Conservation (phyloP, 1,140 invertebrate species). For the Drosophila saltans region DNA sequence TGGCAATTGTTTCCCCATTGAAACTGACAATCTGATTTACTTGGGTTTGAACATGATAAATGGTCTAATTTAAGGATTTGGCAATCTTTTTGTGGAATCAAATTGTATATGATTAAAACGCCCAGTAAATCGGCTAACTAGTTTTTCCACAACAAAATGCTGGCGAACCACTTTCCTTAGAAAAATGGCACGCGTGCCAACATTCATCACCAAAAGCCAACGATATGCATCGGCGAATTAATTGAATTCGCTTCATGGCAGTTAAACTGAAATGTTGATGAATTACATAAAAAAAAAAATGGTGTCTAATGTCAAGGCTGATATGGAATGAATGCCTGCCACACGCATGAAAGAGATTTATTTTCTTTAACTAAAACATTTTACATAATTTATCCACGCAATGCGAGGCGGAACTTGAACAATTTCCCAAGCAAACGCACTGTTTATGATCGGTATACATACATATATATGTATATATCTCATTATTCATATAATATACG, state of each 20-base stretch:
- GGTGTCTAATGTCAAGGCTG: slow-evolving; percentile 56
- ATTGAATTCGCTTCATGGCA: slow-evolving; percentile 50
- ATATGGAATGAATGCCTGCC: slow-evolving; percentile 14
- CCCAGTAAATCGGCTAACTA: slow-evolving; percentile 31
- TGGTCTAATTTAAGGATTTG: slow-evolving; percentile 30
- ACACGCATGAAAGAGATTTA: slow-evolving; percentile 36
- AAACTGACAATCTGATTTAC: slow-evolving; percentile 45
- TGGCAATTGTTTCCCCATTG: slow-evolving; percentile 16
- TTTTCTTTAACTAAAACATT: slow-evolving; percentile 28
- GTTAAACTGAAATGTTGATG: slow-evolving; percentile 37
- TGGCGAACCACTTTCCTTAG: slow-evolving; percentile 55
- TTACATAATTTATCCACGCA: slow-evolving; percentile 61
- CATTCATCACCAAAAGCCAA: slow-evolving; percentile 7
- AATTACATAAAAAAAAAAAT: slow-evolving; percentile 55
- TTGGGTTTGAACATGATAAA: slow-evolving; percentile 4
- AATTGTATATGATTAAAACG: slow-evolving; percentile 41
- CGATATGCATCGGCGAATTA: slow-evolving; percentile 46
- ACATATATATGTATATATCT: slow-evolving; percentile 24
- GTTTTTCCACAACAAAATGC: slow-evolving; percentile 16
- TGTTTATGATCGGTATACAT: slow-evolving; percentile 15
- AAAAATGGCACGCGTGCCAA: slow-evolving; percentile 37
- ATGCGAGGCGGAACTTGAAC: slow-evolving; percentile 51
- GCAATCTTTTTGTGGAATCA: slow-evolving; percentile 24
- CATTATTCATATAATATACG: slow-evolving; percentile 19
- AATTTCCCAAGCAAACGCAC: slow-evolving; percentile 35